phyloP scores from a whole-genome alignment of 2,888 invertebrate species.

The Melitaea athalia region DNA sequence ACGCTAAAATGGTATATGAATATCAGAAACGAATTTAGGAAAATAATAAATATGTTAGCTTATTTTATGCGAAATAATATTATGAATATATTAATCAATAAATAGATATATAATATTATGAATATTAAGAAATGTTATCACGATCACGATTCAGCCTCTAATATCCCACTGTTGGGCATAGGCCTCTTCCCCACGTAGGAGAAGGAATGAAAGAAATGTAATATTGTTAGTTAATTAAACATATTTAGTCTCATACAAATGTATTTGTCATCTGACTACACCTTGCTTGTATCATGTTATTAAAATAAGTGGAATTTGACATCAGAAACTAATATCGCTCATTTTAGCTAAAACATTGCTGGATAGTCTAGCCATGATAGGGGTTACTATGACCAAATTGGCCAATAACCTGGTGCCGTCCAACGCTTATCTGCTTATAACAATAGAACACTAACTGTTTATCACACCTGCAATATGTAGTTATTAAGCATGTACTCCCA shows the following conservation, averaged over 20 bases:
- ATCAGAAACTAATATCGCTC: not conserved
- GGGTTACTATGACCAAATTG: conserved; percentile 18
- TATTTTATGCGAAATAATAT: too few species aligned
- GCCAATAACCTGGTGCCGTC: conserved; percentile 21
- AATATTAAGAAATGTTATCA: too few species aligned
- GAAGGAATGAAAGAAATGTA: too few species aligned
- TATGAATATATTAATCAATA: too few species aligned
- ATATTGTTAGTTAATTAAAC: too few species aligned
- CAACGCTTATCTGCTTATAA: conserved; percentile 31
- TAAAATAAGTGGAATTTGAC: not conserved
- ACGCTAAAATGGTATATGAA: conserved; percentile 11
- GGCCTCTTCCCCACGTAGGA: too few species aligned
- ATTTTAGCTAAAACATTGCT: conserved; percentile 14
- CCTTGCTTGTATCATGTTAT: not conserved
- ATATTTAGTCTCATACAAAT: too few species aligned
- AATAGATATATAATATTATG: too few species aligned
- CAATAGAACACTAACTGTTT: conserved; percentile 41
- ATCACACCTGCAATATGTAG: conserved; percentile 36
- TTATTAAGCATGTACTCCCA: not conserved
- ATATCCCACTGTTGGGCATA: too few species aligned
- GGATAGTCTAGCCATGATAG: conserved; percentile 5
- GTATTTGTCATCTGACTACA: not conserved
- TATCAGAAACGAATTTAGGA: not conserved
- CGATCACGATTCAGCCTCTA: too few species aligned
- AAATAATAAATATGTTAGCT: not conserved